Percentiles rank a stretch among this genome's conserved stretches.
phyloP scores from a whole-genome alignment of 2,888 invertebrate species.

The Parnassius apollo region DNA sequence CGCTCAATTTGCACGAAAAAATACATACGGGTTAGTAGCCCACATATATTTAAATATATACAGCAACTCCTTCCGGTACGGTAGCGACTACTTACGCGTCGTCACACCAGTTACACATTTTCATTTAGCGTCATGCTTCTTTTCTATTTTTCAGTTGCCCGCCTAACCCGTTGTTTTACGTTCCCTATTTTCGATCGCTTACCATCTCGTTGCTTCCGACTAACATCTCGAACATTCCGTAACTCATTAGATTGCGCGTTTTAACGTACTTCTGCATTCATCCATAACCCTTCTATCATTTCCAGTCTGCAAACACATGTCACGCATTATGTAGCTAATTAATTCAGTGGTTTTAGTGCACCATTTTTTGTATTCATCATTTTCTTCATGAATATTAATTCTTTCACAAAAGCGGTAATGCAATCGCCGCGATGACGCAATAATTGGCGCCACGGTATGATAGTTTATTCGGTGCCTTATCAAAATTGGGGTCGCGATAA shows the following conservation, averaged over 20 bases:
- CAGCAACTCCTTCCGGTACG: conserved; percentile 64
- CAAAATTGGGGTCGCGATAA: conserved; percentile 48
- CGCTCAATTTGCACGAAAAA: conserved; percentile 83
- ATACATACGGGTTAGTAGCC: conserved; percentile 83
- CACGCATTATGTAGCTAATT: conserved; percentile 58
- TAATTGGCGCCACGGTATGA: conserved; percentile 46
- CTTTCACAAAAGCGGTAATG: conserved; percentile 81
- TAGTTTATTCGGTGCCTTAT: conserved; percentile 38
- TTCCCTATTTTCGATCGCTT: conserved; percentile 65
- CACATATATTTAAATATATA: conserved; percentile 60
- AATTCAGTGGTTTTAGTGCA: conserved; percentile 59
- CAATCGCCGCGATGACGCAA: conserved; percentile 77
- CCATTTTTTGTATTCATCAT: conserved; percentile 65
- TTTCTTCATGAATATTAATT: conserved; percentile 76
- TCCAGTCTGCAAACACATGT: conserved; percentile 55
- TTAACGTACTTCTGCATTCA: conserved; percentile 70
- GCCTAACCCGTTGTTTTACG: conserved; percentile 72
- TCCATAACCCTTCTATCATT: conserved; percentile 56
- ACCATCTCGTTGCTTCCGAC: conserved; percentile 74
- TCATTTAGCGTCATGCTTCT: conserved; percentile 77
- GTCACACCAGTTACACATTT: conserved; percentile 49
- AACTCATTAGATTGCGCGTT: conserved; percentile 65
- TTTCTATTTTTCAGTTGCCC: conserved; percentile 75
- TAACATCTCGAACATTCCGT: conserved; percentile 66
- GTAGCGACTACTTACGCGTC: conserved; percentile 58